These are phyloP conservation scores for Montipora capricornis DNA, from an alignment of 64 coral and sea anemone species.

Conservation along the genomic window DNA sequence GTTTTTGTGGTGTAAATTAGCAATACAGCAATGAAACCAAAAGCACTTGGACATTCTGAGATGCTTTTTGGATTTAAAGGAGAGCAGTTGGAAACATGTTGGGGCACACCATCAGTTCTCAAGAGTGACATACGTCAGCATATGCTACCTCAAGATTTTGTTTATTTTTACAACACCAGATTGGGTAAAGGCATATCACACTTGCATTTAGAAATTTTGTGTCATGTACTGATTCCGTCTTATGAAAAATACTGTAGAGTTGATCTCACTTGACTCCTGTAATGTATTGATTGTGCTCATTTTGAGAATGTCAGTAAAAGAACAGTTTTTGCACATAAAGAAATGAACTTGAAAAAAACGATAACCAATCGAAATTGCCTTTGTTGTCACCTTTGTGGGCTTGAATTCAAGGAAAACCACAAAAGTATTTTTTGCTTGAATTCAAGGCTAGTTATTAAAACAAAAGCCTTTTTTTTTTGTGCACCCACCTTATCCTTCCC, in stretches of 20 bases:
- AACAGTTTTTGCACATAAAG: not conserved
- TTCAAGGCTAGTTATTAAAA: not conserved
- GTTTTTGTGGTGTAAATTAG: too few relatives aligned
- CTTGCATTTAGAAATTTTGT: slow-evolving; percentile 26
- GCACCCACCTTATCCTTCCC: not conserved
- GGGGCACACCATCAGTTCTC: too few relatives aligned
- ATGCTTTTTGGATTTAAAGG: too few relatives aligned
- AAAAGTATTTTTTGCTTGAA: not conserved
- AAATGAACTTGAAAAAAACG: slow-evolving; percentile 18
- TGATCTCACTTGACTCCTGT: not conserved
- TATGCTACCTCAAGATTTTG: slow-evolving; percentile 29
- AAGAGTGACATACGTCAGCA: not conserved
- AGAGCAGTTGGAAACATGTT: too few relatives aligned
- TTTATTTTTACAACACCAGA: slow-evolving; percentile 19
- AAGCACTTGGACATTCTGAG: too few relatives aligned
- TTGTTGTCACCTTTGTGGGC: not conserved
- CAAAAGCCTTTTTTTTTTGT: not conserved
- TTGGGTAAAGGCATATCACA: slow-evolving; percentile 28
- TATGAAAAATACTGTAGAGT: slow-evolving; percentile 23
- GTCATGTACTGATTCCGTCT: slow-evolving; percentile 29
- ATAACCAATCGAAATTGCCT: not conserved
- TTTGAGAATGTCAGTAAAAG: slow-evolving; percentile 25
- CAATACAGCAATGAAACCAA: too few relatives aligned
- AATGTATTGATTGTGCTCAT: slow-evolving; percentile 14
- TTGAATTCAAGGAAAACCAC: not conserved